Evolutionary conservation across 2,113 vertebrate species (phyloP).

Genomic region (Dromiciops gliroides): DNA sequence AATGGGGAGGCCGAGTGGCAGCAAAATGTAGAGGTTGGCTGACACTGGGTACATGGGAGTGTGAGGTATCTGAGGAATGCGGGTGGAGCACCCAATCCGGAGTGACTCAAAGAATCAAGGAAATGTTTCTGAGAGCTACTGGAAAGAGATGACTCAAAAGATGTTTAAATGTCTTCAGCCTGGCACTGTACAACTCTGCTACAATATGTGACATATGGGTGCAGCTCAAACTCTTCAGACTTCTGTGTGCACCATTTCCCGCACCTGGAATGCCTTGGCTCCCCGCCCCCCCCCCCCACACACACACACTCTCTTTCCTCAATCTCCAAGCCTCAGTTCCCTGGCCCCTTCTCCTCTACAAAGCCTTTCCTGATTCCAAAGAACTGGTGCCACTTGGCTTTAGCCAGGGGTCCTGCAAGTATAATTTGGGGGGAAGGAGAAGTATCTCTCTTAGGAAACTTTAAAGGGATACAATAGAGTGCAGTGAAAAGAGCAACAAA

Average conservation of each 20-base stretch:
- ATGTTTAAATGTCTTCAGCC: neutral
- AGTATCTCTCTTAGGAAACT: neutral
- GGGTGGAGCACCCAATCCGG: neutral
- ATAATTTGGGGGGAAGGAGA: neutral
- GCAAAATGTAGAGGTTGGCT: neutral
- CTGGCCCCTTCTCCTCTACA: accelerated
- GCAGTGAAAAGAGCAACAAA: neutral
- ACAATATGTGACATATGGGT: neutral
- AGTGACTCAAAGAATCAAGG: neutral
- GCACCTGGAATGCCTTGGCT: neutral
- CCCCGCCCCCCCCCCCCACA: too few relatives aligned
- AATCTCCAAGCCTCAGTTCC: neutral
- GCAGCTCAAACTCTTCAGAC: neutral
- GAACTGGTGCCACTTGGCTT: accelerated
- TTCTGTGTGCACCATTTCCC: neutral
- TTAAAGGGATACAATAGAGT: neutral
- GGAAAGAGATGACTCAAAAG: neutral
- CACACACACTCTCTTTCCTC: too few relatives aligned
- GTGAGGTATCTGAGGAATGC: neutral
- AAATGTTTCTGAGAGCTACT: neutral
- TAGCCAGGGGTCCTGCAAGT: neutral
- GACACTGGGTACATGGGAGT: neutral
- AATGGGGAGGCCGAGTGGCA: neutral
- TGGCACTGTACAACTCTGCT: neutral
- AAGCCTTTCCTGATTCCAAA: neutral